Base-by-base conservation (phyloP, 2,113 vertebrate genomes). In the Lepus timidus region DNA sequence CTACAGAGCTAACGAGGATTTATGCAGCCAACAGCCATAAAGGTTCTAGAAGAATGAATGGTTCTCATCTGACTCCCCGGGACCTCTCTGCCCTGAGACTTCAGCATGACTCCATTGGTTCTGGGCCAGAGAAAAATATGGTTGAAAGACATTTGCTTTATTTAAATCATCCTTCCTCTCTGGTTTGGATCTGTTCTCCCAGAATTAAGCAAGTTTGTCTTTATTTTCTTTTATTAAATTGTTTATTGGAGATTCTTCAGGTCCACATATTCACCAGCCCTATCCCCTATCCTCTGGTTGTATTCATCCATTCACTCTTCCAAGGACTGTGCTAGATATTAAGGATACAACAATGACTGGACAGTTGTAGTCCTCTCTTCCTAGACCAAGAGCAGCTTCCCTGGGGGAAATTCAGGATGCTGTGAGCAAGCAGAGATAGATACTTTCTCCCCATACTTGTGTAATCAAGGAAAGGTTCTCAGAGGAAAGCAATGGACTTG, bases 181-280 rank as follows among this genome's bases (percentile, higher is more conserved):
- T 73, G 12, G 19, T 14, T 91, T 52, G 84, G 65, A 11, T 73
- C n/a, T 31, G 36, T 71, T 73, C 52, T 88, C 31, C 58, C 22
- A 91, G 52, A 95, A 90, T 65, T 55, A 82, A 85, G 51, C 8
- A 36, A 33, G 19, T 68, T 36, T 75, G 10, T 62, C 79, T 44
- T 80, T 6, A 90, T 90, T 90, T 97, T 92, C 78, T 64, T 67
- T 75, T 33, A 81, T 51, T 22, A 95, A 61, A 68, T 31, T 51
- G 78, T 55, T 88, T 88, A 70, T n/a, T 74, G 55, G 36, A 61
- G n/a, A 88, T 33, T 73, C 71, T 81, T 80, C 64, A 83, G 90
- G 17, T 79, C 90, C 52, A 74, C 49, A 23, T 33, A 65, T 49
- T 88, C 19, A 39, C 31, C 13, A 19, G 71, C 22, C 55, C 27